A percentile compares a stretch with the other conserved stretches of the same genome.
Evolutionary conservation across 2,888 invertebrate species (phyloP).

Genomic region (Eudasyphora cyanicolor): DNA sequence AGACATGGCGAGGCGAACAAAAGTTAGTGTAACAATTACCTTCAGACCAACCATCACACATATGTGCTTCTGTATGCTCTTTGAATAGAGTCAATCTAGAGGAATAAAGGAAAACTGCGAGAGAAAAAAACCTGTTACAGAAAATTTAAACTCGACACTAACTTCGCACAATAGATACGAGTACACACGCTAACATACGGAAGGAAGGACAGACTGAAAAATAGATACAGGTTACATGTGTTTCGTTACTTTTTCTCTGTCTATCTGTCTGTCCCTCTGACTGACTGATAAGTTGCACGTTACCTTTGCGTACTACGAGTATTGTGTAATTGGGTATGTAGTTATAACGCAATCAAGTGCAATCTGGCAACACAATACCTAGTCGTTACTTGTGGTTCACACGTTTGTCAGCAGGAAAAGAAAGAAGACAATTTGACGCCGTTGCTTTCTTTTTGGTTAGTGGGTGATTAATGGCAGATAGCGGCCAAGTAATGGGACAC

Average conservation of each 20-base stretch:
- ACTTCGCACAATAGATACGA: neutral
- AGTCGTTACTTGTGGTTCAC: too few species aligned
- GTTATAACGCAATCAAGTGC: neutral
- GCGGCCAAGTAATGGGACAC: neutral
- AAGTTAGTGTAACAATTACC: neutral
- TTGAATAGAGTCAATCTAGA: too few species aligned
- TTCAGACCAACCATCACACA: neutral
- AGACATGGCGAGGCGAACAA: neutral
- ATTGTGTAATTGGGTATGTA: neutral
- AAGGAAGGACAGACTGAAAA: neutral
- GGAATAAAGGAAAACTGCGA: neutral
- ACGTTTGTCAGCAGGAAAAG: neutral
- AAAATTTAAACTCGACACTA: neutral
- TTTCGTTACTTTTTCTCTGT: neutral
- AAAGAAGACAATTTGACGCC: neutral
- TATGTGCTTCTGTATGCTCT: neutral
- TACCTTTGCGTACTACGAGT: neutral
- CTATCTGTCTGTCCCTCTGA: too few species aligned
- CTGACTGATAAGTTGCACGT: conserved; percentile 4
- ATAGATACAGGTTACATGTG: neutral
- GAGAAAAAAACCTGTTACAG: neutral
- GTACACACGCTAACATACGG: neutral
- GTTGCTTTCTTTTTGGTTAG: neutral
- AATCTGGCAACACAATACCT: neutral
- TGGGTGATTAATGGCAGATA: neutral